Percentiles rank a stretch among this genome's conserved stretches.
Evolutionary conservation across 1,140 invertebrate species (phyloP).

Genomic region (Hypsibius dujardini): DNA sequence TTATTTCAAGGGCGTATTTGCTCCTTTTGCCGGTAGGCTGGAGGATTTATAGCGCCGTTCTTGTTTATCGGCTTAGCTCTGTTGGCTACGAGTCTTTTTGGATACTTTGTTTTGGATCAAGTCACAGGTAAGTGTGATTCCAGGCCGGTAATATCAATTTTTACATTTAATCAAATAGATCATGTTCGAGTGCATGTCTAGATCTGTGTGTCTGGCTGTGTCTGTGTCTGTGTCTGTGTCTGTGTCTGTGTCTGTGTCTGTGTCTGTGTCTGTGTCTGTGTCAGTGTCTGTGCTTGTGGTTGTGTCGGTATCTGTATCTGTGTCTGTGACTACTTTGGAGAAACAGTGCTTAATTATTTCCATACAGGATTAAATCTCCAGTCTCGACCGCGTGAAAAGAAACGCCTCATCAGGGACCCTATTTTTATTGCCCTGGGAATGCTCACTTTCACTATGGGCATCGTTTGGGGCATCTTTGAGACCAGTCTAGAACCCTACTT

Average conservation of each 20-base stretch:
- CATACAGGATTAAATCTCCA: not conserved
- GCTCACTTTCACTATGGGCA: not conserved
- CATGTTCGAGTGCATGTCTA: no score
- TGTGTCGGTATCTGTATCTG: no score
- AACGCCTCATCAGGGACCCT: not conserved
- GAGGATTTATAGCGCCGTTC: constrained; percentile 1
- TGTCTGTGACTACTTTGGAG: no score
- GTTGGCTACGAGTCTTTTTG: not conserved
- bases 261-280: no score
- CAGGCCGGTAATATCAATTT: not conserved
- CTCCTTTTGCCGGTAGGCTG: not conserved
- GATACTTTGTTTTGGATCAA: constrained; percentile 2
- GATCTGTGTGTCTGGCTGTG: no score
- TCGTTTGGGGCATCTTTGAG: constrained; percentile 14
- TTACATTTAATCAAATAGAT: no score
- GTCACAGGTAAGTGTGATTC: not conserved
- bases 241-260: no score
- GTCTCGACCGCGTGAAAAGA: not conserved
- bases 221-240: no score
- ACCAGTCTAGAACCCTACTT: constrained; percentile 9
- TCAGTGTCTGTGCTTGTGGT: no score
- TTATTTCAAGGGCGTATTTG: not conserved
- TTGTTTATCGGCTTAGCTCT: not conserved
- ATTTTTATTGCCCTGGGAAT: not conserved
- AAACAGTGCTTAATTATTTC: no score